A percentile compares a stretch with the other conserved stretches of the same genome.
These are phyloP conservation scores for Epinephelus lanceolatus DNA, from an alignment of 2,113 vertebrate genomes.

Conservation along the genomic window DNA sequence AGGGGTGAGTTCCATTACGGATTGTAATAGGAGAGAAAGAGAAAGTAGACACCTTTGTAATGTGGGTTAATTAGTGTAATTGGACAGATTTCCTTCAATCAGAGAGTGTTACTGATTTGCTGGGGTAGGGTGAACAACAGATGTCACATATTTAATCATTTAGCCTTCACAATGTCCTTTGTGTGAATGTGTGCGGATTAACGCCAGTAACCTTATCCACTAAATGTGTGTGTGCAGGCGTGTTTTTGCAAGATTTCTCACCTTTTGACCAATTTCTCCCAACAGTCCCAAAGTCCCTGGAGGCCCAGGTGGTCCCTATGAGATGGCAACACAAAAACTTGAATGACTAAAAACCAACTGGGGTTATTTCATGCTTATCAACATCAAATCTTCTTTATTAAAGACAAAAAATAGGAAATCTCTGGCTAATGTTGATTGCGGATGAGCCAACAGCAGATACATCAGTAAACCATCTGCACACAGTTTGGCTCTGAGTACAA, in stretches of 20 bases:
- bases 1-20: constrained; percentile 11
- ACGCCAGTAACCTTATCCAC: not conserved
- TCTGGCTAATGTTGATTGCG: not conserved
- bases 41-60: constrained; percentile 13
- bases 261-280: constrained; percentile 94
- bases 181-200: constrained; percentile 13
- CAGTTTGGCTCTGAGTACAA: constrained; percentile 40
- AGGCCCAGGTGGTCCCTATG: constrained; percentile 91
- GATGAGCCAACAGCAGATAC: constrained; percentile 27
- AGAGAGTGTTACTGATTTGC: constrained; percentile 42
- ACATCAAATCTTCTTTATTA: not conserved
- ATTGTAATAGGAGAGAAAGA: not conserved
- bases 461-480: constrained; percentile 36
- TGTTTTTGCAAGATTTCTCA: constrained; percentile 63
- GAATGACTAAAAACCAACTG: constrained; percentile 1
- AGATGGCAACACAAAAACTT: constrained; percentile 60
- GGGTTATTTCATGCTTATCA: constrained; percentile 5
- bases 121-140: constrained; percentile 45
- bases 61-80: constrained; percentile 34
- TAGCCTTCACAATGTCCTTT: constrained; percentile 26
- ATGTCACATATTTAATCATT: constrained; percentile 58
- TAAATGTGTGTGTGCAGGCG: not conserved
- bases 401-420: not conserved
- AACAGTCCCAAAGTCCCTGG: constrained; percentile 89
- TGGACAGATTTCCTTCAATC: constrained; percentile 43